Conservation (phyloP, 1,140 invertebrate genomes). For the Drosophila ananassae region DNA sequence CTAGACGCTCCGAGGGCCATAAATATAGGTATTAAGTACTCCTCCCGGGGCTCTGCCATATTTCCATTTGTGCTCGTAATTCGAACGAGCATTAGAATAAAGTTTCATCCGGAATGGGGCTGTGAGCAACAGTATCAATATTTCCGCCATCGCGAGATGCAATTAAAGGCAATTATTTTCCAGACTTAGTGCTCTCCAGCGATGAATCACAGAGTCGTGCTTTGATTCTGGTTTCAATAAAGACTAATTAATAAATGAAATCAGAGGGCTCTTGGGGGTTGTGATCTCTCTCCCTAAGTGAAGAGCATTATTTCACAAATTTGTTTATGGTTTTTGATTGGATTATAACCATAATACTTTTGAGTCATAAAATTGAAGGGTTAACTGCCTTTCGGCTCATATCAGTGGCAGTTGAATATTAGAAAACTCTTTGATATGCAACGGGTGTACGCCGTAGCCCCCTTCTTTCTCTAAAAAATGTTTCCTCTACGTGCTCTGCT, state of each 20-base stretch:
- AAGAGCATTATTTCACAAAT: too few species aligned
- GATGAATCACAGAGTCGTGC: constrained; percentile 34
- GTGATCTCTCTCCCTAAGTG: neutral
- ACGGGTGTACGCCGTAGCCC: constrained; percentile 26
- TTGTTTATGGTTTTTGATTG: neutral
- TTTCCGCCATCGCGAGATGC: constrained; percentile 25
- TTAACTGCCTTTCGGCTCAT: neutral
- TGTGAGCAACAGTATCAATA: constrained; percentile 46
- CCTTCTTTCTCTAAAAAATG: neutral
- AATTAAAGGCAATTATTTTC: constrained; percentile 36
- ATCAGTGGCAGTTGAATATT: constrained; percentile 22
- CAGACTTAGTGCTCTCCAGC: neutral
- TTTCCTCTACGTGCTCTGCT: constrained; percentile 58
- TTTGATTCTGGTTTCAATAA: constrained; percentile 7
- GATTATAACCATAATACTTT: neutral
- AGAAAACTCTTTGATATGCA: constrained; percentile 74
- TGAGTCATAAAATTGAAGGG: neutral
- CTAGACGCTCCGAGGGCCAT: constrained; percentile 16
- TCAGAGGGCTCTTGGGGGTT: neutral
- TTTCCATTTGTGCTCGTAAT: constrained; percentile 21
- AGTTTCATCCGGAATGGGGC: constrained; percentile 21
- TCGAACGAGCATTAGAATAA: constrained; percentile 23
- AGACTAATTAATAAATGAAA: constrained; percentile 1
- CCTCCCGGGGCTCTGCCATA: constrained; percentile 34
- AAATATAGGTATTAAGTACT: constrained; percentile 44